These are phyloP conservation scores for Pantherophis guttatus DNA, from an alignment of 2,113 vertebrate genomes.

Conservation along the genomic window DNA sequence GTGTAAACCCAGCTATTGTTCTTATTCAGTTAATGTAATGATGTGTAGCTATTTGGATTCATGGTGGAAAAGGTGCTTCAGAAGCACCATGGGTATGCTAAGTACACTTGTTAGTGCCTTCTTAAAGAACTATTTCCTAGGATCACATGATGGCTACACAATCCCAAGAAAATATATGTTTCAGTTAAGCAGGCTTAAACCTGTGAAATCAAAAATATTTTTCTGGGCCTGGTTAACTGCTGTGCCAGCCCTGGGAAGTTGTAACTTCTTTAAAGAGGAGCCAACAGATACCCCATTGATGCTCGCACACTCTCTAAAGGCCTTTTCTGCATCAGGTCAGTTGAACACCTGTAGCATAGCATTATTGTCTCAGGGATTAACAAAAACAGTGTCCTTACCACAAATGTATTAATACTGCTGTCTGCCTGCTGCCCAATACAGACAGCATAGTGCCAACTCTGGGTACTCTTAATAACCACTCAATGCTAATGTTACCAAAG, in stretches of 20 bases:
- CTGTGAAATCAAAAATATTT: neutral
- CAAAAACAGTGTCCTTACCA: neutral
- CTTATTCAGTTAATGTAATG: neutral
- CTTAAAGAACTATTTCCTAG: neutral
- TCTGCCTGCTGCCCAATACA: neutral
- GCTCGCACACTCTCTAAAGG: neutral
- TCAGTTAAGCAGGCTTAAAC: neutral
- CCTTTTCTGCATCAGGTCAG: neutral
- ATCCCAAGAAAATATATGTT: neutral
- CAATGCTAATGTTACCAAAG: neutral
- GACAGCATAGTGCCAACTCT: neutral
- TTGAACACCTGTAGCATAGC: neutral
- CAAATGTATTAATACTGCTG: neutral
- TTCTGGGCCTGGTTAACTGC: neutral
- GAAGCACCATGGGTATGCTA: neutral
- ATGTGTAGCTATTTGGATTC: neutral
- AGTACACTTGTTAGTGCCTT: neutral
- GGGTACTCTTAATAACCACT: neutral
- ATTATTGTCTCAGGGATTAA: neutral
- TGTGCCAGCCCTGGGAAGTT: neutral
- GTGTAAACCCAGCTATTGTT: neutral
- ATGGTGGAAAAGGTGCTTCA: neutral
- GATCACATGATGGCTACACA: neutral
- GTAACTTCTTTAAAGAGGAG: neutral
- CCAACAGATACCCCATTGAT: neutral